Evolutionary conservation across 2,888 invertebrate genomes (phyloP).

Genomic region (Microplitis deprimator): DNA sequence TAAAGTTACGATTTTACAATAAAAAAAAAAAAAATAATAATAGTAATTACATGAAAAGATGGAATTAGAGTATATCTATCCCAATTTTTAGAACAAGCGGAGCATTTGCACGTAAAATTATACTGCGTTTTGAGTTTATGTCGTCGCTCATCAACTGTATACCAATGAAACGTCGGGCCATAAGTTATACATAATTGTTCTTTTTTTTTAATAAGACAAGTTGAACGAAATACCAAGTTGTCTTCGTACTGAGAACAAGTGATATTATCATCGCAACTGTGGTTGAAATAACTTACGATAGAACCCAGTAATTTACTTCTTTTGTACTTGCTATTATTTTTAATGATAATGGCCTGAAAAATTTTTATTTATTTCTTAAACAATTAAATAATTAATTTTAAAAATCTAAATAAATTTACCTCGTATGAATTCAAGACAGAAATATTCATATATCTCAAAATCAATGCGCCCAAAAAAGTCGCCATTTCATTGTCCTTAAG

Average conservation of each 20-base stretch:
- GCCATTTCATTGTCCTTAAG: background rate
- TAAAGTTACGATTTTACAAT: background rate
- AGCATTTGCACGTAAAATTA: background rate
- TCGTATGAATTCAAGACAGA: background rate
- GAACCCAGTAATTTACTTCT: background rate
- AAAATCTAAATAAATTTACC: background rate
- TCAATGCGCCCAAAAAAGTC: background rate
- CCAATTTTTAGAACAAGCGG: background rate
- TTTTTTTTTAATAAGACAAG: background rate
- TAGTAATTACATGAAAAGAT: background rate
- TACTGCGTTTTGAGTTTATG: background rate
- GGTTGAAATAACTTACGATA: background rate
- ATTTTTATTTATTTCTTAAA: background rate
- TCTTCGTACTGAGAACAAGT: background rate
- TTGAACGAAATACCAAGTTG: background rate
- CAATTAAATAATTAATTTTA: background rate
- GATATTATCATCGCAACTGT: background rate
- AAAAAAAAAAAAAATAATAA: background rate
- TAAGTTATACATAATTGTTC: background rate
- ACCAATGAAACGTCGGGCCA: background rate
- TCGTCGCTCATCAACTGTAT: background rate
- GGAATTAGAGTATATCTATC: background rate
- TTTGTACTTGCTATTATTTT: background rate
- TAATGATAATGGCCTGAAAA: background rate
- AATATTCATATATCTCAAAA: background rate